A percentile compares a stretch with the other conserved stretches of the same genome.
Conservation (phyloP, 2,888 invertebrate genomes). For the Lissocephala sabroskyi region DNA sequence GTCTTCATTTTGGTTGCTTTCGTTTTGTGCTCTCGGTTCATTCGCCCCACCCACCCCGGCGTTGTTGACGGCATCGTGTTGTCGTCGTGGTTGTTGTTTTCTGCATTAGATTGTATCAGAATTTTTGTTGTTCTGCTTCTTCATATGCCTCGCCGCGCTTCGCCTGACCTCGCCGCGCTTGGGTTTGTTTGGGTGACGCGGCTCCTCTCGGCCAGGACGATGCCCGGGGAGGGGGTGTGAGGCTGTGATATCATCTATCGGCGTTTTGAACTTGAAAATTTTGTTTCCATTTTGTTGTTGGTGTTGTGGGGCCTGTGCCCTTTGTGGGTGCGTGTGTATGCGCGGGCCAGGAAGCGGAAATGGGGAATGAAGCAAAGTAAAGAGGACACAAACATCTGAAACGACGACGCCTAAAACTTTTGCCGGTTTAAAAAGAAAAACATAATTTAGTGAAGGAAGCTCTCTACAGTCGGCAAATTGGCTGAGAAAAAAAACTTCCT, state of each 20-base stretch:
- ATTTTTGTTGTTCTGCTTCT: constrained; percentile 10
- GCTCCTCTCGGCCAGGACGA: too few relatives aligned
- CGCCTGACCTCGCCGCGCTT: constrained; percentile 16
- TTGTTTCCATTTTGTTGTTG: constrained; percentile 40
- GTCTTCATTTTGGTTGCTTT: constrained; percentile 1
- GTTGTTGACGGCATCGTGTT: too few relatives aligned
- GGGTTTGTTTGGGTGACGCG: too few relatives aligned
- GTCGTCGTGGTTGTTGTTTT: constrained; percentile 23
- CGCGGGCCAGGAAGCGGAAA: constrained; percentile 23
- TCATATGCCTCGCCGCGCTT: constrained; percentile 9
- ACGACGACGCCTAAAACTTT: constrained; percentile 21
- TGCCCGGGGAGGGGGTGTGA: too few relatives aligned
- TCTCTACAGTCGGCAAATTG: not conserved
- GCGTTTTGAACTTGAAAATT: constrained; percentile 61
- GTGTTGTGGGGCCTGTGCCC: constrained; percentile 3
- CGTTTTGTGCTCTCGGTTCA: not conserved
- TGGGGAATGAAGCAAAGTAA: constrained; percentile 6
- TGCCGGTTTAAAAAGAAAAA: not conserved
- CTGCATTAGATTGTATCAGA: constrained; percentile 32
- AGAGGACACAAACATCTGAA: not conserved
- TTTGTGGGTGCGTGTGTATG: constrained; percentile 9
- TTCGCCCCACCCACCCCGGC: too few relatives aligned
- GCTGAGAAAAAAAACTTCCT: too few relatives aligned
- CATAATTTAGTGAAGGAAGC: too few relatives aligned
- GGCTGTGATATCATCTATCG: constrained; percentile 32